Base-by-base conservation (phyloP, 1,140 invertebrate genomes). In the Drosophila truncata region DNA sequence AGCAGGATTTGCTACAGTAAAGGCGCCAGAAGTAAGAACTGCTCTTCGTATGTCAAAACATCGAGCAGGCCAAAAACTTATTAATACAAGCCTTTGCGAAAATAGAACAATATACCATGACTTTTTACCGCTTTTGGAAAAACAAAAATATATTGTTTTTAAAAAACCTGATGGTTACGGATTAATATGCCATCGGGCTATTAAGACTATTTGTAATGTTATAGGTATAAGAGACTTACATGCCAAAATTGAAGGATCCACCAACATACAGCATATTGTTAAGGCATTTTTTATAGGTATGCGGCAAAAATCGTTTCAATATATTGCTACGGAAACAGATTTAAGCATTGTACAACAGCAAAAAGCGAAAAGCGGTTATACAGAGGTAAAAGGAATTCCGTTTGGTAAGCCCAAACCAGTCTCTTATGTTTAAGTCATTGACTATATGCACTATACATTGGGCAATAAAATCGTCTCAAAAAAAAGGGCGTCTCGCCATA, bases 221-320 rank as follows among this genome's bases (percentile, higher is more conserved):
- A 95, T 99, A 82, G 99, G 99, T 13, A 99, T 99, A 78, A 98
- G 97, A 93, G 96, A 99, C 94, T 72, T 99, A 1, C 94, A 97
- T 92, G 97, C 96, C 1, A 99, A 99, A 95, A 94, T 99, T 39
- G 99, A 99, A 93, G 98, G 98, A 0, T 95, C 97, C 1, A 96
- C 93, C 1, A 97, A 97, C 93, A 80, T 96, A n/a, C 96, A 97
- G 82, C 95, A 96, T 81, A 94, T 99, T 59, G 95, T 97, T 0
- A 99, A 98, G 93, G 98, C 98, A 20, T 99, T 99, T 93, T 97
- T 99, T 80, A 95, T 97, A 79, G 99, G 98, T 3, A 92, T 98
- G 39, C 95, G 96, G 92, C 98, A 99, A 94, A 97, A 97, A 96
- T 95, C 96, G 1, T 96, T 98, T 92, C 94, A 98, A 93, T 93